Evolutionary conservation across 2,113 vertebrate genomes (phyloP), one percentile per base, ranked within the genome.

Genomic region (Alouatta palliata): DNA sequence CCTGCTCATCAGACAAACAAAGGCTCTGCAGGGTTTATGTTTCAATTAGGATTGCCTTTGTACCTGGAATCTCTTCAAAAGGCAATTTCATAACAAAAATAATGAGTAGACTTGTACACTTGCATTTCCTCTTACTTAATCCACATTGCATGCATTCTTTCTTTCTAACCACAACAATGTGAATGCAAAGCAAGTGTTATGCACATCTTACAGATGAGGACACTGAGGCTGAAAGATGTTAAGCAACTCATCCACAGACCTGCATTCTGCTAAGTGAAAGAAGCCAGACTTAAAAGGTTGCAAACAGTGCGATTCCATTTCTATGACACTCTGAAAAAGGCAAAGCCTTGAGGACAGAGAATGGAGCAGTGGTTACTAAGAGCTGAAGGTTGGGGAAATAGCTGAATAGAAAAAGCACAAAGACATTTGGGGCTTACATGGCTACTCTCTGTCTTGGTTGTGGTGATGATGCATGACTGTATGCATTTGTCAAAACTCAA

Each of bases 141-240:
- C 58, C 75, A 71, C 30, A 35, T 20, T 61, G 6, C 17, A 2
- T 58, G 9, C 32, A 5, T 90, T 56, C 40, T 79, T 47, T 89
- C 84, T 92, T 95, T 58, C 21, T 75, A 30, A 58, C 45, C 17
- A 17, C 5, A 45, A 32, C 0, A 9, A 54, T 10, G 8, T 32
- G 9, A 77, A 87, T 43, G 75, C 71, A 89, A 90, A 40, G 37
- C 27, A 73, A 35, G n/a, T 40, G 25, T 6, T 37, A 16, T 73
- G 54, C 58, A 80, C 71, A 96, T 92, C 90, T 96, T 92, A 81
- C 11, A 73, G 64, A 93, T 58, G 43, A 96, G 27, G 49, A 92
- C 56, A 64, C 43, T 30, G 49, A 90, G 49, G 70, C 75, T 71
- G 12, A 58, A 93, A 70, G 35, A 86, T 4, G 5, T 49, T 32